Base-by-base conservation (phyloP, 2,113 vertebrate species). In the Paradoxurus hermaphroditus region DNA sequence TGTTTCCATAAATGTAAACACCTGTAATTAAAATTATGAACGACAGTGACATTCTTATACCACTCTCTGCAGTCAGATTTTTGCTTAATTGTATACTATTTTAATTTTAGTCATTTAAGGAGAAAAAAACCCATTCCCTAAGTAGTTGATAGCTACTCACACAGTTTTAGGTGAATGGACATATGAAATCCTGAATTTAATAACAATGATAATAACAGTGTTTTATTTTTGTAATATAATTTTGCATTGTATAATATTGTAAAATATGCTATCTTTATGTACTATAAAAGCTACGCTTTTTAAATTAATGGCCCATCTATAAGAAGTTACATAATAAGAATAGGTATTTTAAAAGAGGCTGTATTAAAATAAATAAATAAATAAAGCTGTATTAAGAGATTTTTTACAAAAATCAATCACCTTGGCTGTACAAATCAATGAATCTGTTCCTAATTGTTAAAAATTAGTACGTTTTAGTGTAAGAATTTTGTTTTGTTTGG, bases 381-480 rank as follows among this genome's bases (percentile, higher is more conserved):
- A 59, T 3, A 59, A 78, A 49, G n/a, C 1, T 67, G 0, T 49
- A 77, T 46, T 79, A 68, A 59, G 34, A 23, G 19, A 79, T 87
- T 90, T 90, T 90, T 41, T 83, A 87, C 56, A 94, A 94, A 87
- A 49, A 27, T 87, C 11, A 59, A 49, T 59, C 70, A 53, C 19
- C 14, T 6, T 85, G 44, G 5, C 16, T 90, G 8, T 4, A 31
- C 4, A 41, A 75, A 21, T 67, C 34, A 73, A 53, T 86, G 14
- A 90, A 56, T 67, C 23, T 72, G 31, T 81, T 86, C 86, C 63
- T 73, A 81, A 75, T 36, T 95, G 34, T 78, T 91, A 95, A 88
- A 78, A 84, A 49, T 90, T 2, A 78, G 65, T 53, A 67, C 13
- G 67, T 84, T 90, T 78, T 68, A 92, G 36, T 31, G 23, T 39